Evolutionary conservation across 2,888 invertebrate genomes (phyloP).

Genomic region (Dascillus cervinus): DNA sequence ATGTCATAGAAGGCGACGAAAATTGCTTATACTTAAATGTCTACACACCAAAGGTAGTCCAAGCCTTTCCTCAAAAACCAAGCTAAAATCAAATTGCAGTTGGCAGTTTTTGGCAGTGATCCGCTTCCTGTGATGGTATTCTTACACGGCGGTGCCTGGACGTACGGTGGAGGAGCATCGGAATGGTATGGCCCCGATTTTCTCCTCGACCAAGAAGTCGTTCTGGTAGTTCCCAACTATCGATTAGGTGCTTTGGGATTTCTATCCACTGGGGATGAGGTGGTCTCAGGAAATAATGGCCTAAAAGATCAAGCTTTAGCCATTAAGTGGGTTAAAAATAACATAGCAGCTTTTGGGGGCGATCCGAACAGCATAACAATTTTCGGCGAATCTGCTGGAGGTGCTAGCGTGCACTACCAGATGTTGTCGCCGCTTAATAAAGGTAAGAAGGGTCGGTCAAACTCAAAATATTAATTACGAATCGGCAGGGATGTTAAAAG

Average conservation of each 20-base stretch:
- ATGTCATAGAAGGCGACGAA: conserved; percentile 59
- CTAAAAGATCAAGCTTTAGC: conserved; percentile 40
- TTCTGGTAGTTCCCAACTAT: conserved; percentile 44
- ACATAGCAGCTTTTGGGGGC: conserved; percentile 38
- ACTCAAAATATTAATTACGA: too few relatives aligned
- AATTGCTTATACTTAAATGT: too few relatives aligned
- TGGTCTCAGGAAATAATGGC: conserved; percentile 40
- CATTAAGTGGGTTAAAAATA: conserved; percentile 36
- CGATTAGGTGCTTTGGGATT: conserved; percentile 37
- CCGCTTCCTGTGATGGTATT: conserved; percentile 68
- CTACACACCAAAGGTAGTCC: conserved; percentile 87
- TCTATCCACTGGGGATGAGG: conserved; percentile 29
- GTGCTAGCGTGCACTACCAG: conserved; percentile 39
- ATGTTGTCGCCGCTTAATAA: conserved; percentile 38
- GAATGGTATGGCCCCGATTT: conserved; percentile 63
- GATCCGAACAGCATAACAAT: conserved; percentile 36
- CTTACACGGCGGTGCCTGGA: conserved; percentile 68
- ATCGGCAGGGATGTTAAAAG: too few relatives aligned
- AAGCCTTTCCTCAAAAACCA: background rate
- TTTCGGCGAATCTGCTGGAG: conserved; percentile 42
- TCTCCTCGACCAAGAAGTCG: conserved; percentile 60
- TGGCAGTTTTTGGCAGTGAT: background rate
- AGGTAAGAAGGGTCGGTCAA: too few relatives aligned
- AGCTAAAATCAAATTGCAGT: background rate
- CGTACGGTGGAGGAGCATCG: conserved; percentile 61